A percentile compares a stretch with the other conserved stretches of the same genome.
Evolutionary conservation across 2,113 vertebrate genomes (phyloP).

Genomic region (Thalassarche chlororhynchos): DNA sequence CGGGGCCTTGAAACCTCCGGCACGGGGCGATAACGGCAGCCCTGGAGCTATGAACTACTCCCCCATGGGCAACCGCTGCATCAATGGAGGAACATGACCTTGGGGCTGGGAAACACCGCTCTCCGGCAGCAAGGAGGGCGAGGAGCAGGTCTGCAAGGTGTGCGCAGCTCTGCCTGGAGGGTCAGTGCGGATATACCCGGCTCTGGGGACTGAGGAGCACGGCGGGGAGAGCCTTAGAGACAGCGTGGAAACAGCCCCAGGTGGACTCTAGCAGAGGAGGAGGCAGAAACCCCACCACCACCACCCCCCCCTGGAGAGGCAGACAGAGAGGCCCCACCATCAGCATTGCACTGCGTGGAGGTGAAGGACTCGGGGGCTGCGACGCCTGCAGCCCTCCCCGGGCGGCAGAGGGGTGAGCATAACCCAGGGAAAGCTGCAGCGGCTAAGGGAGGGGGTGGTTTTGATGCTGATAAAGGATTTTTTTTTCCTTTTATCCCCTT

Average conservation of each 20-base stretch:
- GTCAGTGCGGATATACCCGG: rapidly evolving
- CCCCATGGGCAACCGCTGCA: not conserved
- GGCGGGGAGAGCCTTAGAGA: not conserved
- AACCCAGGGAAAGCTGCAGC: not conserved
- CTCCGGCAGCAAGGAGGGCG: rapidly evolving
- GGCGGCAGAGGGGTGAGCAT: not conserved
- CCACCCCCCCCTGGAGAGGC: not conserved
- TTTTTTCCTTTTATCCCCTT: not conserved
- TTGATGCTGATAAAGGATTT: too few relatives aligned
- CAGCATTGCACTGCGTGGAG: not conserved
- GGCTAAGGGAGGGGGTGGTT: not conserved
- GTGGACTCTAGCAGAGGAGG: not conserved
- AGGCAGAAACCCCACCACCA: not conserved
- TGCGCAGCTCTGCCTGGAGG: not conserved
- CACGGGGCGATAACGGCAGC: not conserved
- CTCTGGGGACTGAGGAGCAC: not conserved
- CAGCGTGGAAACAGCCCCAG: rapidly evolving
- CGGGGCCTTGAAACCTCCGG: not conserved
- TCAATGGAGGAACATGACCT: not conserved
- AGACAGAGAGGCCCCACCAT: not conserved
- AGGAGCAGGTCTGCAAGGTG: not conserved
- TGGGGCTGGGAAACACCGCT: not conserved
- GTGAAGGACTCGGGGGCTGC: not conserved
- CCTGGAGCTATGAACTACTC: not conserved
- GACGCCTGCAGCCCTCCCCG: rapidly evolving